A percentile compares a stretch with the other conserved stretches of the same genome.
Evolutionary conservation across 2,888 invertebrate species (phyloP).

Genomic region (Aplocera efformata): DNA sequence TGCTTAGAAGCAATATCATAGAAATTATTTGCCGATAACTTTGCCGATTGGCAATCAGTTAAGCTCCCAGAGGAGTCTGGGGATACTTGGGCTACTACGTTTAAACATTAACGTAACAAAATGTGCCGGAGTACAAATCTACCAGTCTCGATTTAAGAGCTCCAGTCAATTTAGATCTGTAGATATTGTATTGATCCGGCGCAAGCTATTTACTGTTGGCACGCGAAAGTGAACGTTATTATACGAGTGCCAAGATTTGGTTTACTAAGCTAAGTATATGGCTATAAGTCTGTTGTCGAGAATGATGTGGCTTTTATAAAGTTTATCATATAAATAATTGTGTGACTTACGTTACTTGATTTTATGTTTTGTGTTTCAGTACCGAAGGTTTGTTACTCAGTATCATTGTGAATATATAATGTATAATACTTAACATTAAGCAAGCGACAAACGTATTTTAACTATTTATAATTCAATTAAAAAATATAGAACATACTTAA

Average conservation of each 20-base stretch:
- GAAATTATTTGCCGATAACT: slow-evolving; percentile 23
- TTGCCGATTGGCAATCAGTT: slow-evolving; percentile 32
- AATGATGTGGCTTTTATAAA: slow-evolving; percentile 18
- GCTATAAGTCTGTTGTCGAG: slow-evolving; percentile 2
- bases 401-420: too few species aligned
- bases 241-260: slow-evolving; percentile 6
- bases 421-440: too few species aligned
- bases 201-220: slow-evolving; percentile 9
- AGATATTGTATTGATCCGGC: slow-evolving; percentile 32
- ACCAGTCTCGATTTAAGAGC: slow-evolving; percentile 39
- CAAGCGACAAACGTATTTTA: too few species aligned
- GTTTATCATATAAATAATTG: slow-evolving; percentile 18
- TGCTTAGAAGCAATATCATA: slow-evolving; percentile 10
- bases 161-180: slow-evolving; percentile 44
- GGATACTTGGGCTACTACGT: slow-evolving; percentile 25
- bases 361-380: too few species aligned
- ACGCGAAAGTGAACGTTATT: slow-evolving; percentile 8
- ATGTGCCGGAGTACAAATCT: slow-evolving; percentile 35
- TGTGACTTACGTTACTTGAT: slow-evolving; percentile 5
- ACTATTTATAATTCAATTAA: too few species aligned
- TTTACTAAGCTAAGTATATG: slow-evolving; percentile 2
- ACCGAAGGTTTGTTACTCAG: too few species aligned
- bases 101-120: slow-evolving; percentile 40
- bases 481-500: too few species aligned
- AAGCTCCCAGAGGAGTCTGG: slow-evolving; percentile 31